These are phyloP conservation scores for Ceratina japonica DNA, from an alignment of 1,140 invertebrate species.

Conservation along the genomic window DNA sequence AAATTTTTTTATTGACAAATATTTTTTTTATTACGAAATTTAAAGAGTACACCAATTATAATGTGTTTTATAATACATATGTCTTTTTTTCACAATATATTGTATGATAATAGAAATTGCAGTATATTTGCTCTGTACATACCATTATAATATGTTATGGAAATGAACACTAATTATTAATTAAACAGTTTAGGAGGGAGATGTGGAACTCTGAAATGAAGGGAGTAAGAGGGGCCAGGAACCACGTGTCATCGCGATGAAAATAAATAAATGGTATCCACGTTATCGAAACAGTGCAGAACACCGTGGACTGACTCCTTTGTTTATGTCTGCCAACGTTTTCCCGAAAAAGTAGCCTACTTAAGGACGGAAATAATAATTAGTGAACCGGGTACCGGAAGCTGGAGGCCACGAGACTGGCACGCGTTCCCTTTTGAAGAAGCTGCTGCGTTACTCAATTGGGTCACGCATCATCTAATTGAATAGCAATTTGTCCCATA, in stretches of 20 bases:
- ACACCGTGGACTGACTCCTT: slow-evolving; percentile 42
- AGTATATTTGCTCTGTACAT: no score
- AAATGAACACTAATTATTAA: no score
- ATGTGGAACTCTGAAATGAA: slow-evolving; percentile 8
- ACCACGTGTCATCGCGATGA: slow-evolving; percentile 60
- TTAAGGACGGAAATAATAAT: slow-evolving; percentile 70
- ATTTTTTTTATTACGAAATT: no score
- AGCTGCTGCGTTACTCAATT: background rate
- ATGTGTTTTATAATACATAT: no score
- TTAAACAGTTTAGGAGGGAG: background rate
- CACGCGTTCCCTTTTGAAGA: slow-evolving; percentile 39
- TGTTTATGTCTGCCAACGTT: slow-evolving; percentile 59
- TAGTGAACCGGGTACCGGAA: slow-evolving; percentile 47
- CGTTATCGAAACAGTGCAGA: slow-evolving; percentile 65
- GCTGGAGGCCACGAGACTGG: slow-evolving; percentile 47
- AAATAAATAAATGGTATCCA: slow-evolving; percentile 70
- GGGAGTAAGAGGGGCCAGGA: slow-evolving; percentile 46
- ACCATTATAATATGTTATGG: no score
- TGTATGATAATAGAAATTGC: no score
- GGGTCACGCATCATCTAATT: background rate
- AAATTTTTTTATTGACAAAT: no score
- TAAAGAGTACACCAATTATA: no score
- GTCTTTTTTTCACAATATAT: no score
- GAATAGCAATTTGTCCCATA: no score
- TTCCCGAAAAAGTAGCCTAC: slow-evolving; percentile 65